Conservation (phyloP, 2,888 invertebrate species). For the Pterostichus madidus region DNA sequence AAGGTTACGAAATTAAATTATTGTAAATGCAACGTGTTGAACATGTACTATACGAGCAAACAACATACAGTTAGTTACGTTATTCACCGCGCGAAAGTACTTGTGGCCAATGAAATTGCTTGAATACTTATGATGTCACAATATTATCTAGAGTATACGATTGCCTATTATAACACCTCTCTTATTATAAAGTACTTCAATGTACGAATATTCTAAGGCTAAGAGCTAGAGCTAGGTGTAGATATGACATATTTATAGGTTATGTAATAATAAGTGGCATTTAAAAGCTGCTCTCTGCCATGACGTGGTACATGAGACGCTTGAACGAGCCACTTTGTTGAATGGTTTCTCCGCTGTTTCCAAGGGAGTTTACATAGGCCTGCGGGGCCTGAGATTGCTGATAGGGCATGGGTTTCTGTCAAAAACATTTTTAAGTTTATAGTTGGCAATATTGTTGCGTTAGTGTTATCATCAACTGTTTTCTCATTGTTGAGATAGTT, state of each 20-base stretch:
- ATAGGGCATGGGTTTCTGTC: constrained; percentile 73
- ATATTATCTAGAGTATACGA: no score
- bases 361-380: constrained; percentile 81
- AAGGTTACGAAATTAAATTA: no score
- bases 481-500: no score
- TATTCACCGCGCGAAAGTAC: no score
- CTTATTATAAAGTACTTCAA: background rate
- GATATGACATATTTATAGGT: constrained; percentile 1
- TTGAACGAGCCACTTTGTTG: constrained; percentile 96
- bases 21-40: no score
- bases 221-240: background rate
- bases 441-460: background rate
- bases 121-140: no score
- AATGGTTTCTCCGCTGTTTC: constrained; percentile 87
- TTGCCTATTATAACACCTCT: no score
- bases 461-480: no score
- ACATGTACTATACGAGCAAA: no score
- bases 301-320: constrained; percentile 94
- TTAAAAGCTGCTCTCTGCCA: constrained; percentile 82
- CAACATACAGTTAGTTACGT: no score
- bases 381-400: constrained; percentile 72
- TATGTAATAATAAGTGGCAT: background rate
- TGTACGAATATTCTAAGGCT: background rate
- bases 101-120: no score
- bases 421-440: constrained; percentile 68